These are phyloP conservation scores for Alfaro cultratus DNA, from an alignment of 2,797 vertebrate genomes.

Conservation along the genomic window DNA sequence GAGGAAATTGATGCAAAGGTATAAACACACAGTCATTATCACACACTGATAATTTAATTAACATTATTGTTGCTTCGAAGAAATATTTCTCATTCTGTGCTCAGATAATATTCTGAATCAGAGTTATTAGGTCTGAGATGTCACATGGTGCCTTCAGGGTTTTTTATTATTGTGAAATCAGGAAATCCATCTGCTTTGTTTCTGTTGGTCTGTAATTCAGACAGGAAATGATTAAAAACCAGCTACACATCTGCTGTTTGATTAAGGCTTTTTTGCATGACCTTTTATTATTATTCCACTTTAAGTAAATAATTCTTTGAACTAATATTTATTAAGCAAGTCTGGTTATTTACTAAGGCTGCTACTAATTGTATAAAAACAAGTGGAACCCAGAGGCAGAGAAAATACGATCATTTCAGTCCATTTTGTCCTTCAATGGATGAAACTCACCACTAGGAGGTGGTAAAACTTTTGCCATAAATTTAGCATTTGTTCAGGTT, in stretches of 20 bases:
- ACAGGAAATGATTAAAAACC: not conserved
- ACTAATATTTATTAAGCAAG: not conserved
- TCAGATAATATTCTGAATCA: not conserved
- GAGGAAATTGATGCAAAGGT: slow-evolving; percentile 98
- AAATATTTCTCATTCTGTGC: not conserved
- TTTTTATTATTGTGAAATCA: not conserved
- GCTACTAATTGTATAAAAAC: not conserved
- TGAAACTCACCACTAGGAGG: not conserved
- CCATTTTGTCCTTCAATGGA: not conserved
- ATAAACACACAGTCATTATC: slow-evolving; percentile 15
- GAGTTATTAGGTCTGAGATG: not conserved
- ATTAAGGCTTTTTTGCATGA: not conserved
- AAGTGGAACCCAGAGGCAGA: not conserved
- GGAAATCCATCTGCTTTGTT: not conserved
- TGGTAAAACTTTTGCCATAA: not conserved
- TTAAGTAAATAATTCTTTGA: not conserved
- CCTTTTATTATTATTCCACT: not conserved
- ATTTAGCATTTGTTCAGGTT: not conserved
- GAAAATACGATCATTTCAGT: not conserved
- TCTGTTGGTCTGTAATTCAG: not conserved
- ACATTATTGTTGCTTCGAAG: not conserved
- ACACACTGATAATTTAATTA: not conserved
- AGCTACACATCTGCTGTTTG: not conserved
- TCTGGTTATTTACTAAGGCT: not conserved
- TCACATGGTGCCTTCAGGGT: not conserved